A percentile compares a stretch with the other conserved stretches of the same genome.
Evolutionary conservation across 2,113 vertebrate genomes (phyloP).

Genomic region (Antigone vipio): DNA sequence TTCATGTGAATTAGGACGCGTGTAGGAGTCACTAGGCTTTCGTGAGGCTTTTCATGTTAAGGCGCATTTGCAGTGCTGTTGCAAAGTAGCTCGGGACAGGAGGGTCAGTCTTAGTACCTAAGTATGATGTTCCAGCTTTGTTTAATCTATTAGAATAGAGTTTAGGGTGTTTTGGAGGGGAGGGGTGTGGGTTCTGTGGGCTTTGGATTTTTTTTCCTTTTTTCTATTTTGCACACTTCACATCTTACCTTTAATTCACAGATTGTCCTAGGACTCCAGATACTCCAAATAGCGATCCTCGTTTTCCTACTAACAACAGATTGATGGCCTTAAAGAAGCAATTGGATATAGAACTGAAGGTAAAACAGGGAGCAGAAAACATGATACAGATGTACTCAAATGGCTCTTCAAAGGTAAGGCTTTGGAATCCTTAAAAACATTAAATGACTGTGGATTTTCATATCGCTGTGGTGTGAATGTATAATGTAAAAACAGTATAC

Average conservation of each 20-base stretch:
- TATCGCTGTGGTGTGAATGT: not conserved
- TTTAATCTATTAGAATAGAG: not conserved
- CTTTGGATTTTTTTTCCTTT: not conserved
- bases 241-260: constrained; percentile 63
- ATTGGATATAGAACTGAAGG: constrained; percentile 96
- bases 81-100: constrained; percentile 20
- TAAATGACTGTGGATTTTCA: not conserved
- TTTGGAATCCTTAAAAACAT: not conserved
- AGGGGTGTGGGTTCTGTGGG: not conserved
- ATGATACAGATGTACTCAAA: constrained; percentile 99
- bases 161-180: not conserved
- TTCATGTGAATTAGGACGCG: constrained; percentile 17
- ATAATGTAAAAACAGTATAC: not conserved
- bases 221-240: not conserved
- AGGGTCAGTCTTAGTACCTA: not conserved
- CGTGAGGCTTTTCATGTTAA: not conserved
- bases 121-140: not conserved
- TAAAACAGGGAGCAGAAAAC: constrained; percentile 98
- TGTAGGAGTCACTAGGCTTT: constrained; percentile 40
- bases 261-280: constrained; percentile 94
- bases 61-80: constrained; percentile 22
- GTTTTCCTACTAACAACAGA: constrained; percentile 85
- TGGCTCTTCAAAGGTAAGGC: constrained; percentile 92
- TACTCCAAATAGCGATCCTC: constrained; percentile 90
- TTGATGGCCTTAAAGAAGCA: constrained; percentile 94